phyloP scores from a whole-genome alignment of 2,888 invertebrate species.

The Watsonalla cultraria region DNA sequence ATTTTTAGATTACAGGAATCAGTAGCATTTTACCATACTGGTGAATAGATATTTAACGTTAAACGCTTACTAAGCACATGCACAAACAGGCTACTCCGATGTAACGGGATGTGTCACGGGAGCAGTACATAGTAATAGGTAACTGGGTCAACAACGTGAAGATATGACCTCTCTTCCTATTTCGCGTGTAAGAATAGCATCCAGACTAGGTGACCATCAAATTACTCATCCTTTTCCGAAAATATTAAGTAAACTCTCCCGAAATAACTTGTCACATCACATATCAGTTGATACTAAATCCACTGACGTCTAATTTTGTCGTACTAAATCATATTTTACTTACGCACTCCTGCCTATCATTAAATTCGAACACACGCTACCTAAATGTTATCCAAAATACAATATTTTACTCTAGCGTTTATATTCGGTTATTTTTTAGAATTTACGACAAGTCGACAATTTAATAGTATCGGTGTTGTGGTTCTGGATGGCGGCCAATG shows the following conservation, averaged over 20 bases:
- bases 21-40: too few relatives aligned
- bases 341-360: background rate
- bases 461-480: constrained; percentile 62
- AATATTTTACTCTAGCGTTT: constrained; percentile 12
- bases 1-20: too few relatives aligned
- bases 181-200: constrained; percentile 48
- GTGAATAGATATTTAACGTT: too few relatives aligned
- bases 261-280: background rate
- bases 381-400: constrained; percentile 15
- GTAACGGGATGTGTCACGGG: background rate
- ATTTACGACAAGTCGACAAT: constrained; percentile 50
- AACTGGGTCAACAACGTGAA: constrained; percentile 13
- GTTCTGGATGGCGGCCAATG: constrained; percentile 66
- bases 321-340: background rate
- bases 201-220: constrained; percentile 51
- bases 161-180: constrained; percentile 57
- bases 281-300: background rate
- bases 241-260: constrained; percentile 2
- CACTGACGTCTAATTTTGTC: background rate
- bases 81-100: too few relatives aligned
- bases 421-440: constrained; percentile 33
- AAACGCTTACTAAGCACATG: too few relatives aligned
- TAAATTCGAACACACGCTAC: constrained; percentile 7
- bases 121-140: background rate
- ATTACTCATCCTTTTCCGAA: constrained; percentile 12